phyloP scores from a whole-genome alignment of 2,888 invertebrate genomes.

The Epinotia nisella region DNA sequence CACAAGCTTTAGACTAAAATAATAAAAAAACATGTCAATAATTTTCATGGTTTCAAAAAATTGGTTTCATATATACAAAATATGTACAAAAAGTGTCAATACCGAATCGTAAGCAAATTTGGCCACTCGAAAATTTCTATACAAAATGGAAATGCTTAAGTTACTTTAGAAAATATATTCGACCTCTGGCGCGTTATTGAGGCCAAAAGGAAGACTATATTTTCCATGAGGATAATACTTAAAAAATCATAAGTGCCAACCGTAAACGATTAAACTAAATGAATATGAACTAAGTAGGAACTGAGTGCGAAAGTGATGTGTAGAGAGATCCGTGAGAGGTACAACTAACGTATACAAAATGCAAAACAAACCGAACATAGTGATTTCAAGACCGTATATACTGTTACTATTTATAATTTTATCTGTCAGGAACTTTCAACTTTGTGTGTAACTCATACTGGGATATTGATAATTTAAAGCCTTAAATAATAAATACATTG shows the following conservation, averaged over 20 bases:
- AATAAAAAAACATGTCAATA: constrained; percentile 64
- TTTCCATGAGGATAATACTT: constrained; percentile 59
- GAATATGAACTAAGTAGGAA: constrained; percentile 82
- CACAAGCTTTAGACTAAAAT: constrained; percentile 80
- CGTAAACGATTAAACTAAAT: constrained; percentile 68
- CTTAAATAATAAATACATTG: constrained; percentile 44
- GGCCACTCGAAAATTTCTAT: constrained; percentile 72
- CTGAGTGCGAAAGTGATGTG: constrained; percentile 80
- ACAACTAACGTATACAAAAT: constrained; percentile 72
- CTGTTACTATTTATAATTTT: constrained; percentile 45
- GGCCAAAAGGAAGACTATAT: constrained; percentile 70
- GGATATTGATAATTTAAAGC: constrained; percentile 42
- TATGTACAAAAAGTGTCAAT: constrained; percentile 77
- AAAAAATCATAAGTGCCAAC: constrained; percentile 54
- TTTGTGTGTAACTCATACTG: constrained; percentile 47
- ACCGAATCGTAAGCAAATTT: constrained; percentile 70
- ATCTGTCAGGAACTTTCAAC: constrained; percentile 59
- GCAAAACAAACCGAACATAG: constrained; percentile 66
- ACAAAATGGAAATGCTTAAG: constrained; percentile 56
- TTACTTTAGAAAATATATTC: constrained; percentile 65
- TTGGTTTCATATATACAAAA: constrained; percentile 76
- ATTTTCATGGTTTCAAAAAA: constrained; percentile 71
- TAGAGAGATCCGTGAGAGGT: constrained; percentile 71
- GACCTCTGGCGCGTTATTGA: constrained; percentile 55
- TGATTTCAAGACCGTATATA: constrained; percentile 45